phyloP scores from a whole-genome alignment of 2,888 invertebrate species.

The Calephelis perditalis region DNA sequence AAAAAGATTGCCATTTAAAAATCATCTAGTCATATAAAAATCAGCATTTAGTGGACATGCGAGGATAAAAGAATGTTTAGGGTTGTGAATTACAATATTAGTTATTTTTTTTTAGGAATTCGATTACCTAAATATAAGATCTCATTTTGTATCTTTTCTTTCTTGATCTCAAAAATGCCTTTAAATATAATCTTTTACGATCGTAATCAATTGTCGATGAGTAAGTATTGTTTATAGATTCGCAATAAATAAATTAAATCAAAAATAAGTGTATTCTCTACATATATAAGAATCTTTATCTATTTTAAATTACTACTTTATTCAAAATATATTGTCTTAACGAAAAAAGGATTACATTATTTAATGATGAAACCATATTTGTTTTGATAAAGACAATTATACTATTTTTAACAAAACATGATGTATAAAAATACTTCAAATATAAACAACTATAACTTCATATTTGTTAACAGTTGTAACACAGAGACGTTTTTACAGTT shows the following conservation, averaged over 20 bases:
- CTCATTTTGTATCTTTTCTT: conserved; percentile 55
- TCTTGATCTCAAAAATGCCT: conserved; percentile 60
- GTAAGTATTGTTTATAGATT: conserved; percentile 13
- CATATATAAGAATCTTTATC: conserved; percentile 16
- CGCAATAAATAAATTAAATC: conserved; percentile 17
- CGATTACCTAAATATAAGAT: conserved; percentile 54
- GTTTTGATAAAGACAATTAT: conserved; percentile 1
- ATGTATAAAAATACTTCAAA: not conserved
- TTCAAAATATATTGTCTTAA: too few species aligned
- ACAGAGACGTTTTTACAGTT: conserved; percentile 36
- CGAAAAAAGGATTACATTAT: not conserved
- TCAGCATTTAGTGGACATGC: conserved; percentile 52
- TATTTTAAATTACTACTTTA: not conserved
- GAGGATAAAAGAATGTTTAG: conserved; percentile 57
- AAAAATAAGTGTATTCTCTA: conserved; percentile 10
- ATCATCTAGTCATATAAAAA: conserved; percentile 40
- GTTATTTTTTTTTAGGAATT: conserved; percentile 45
- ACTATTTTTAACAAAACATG: not conserved
- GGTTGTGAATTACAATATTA: conserved; percentile 74
- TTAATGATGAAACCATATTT: not conserved
- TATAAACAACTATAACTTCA: not conserved
- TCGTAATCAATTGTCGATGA: conserved; percentile 7
- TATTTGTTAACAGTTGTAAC: conserved; percentile 7
- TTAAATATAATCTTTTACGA: conserved; percentile 14
- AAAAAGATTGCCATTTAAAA: conserved; percentile 60